Conservation (phyloP, 2,797 vertebrate genomes). For the Danio tinwini region DNA sequence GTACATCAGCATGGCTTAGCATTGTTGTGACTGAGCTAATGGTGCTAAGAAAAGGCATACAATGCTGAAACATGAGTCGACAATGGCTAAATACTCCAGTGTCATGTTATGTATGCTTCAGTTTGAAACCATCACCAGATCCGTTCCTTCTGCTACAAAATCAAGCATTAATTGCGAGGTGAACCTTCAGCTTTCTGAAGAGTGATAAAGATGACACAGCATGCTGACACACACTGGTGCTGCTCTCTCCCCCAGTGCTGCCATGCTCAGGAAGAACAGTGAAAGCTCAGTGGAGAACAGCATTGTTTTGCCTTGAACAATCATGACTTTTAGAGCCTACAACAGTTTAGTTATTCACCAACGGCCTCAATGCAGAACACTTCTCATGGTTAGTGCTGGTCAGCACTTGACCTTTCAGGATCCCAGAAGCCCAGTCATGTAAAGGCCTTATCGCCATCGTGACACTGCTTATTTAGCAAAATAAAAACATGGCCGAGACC, state of each 20-base stretch:
- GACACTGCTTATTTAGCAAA: constrained; percentile 8
- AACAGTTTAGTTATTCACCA: constrained; percentile 51
- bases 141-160: constrained; percentile 23
- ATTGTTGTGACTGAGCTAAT: too few relatives aligned
- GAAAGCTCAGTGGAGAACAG: constrained; percentile 25
- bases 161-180: not conserved
- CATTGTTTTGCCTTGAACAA: constrained; percentile 52
- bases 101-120: not conserved
- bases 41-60: too few relatives aligned
- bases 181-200: constrained; percentile 3
- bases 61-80: too few relatives aligned
- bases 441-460: not conserved
- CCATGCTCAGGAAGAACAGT: constrained; percentile 29
- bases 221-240: constrained; percentile 50
- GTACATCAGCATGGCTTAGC: too few relatives aligned
- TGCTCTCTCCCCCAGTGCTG: constrained; percentile 35
- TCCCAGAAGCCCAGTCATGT: constrained; percentile 12
- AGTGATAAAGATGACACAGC: constrained; percentile 13
- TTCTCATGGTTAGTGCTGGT: constrained; percentile 31
- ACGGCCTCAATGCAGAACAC: constrained; percentile 45
- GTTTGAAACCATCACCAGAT: constrained; percentile 12
- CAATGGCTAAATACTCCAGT: too few relatives aligned
- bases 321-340: constrained; percentile 51
- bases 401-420: constrained; percentile 3
- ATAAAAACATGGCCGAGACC: not conserved